Base-by-base conservation (phyloP, 1,140 invertebrate species). In the Anastrepha ludens region DNA sequence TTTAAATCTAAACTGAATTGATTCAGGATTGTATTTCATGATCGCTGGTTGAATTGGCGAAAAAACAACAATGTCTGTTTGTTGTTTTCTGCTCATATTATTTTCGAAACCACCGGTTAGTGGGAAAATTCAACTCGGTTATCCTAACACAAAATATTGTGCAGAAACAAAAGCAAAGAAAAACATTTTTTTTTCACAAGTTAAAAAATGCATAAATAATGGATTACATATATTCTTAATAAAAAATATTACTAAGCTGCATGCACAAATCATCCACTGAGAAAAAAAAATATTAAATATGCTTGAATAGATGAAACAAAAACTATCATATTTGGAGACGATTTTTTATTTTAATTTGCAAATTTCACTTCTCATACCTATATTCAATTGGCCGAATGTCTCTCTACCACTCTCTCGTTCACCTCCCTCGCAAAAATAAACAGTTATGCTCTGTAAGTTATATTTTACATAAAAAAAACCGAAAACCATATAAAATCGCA, bases 381-480 rank as follows among this genome's bases (percentile, higher is more conserved):
- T 13, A 44, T n/a, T 20, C 74, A 55, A 81, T 81, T 81, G 74
- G 74, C 17, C n/a, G 9, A 81, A 81, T 20, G 6, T 13, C 74
- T 55, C 74, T 55, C 47, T 29, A 50, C 8, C 47, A 55, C 29
- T n/a, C 74, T 55, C 74, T 81, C 74, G 39, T 55, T 81, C 74
- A 81, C 44, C 20, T 81, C 74, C n/a, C 70, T 17, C 13, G 3
- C 74, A 50, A 50, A 86, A 87, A 65, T 3, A 41, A 58, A 47
- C 2, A 5, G 7, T 74, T 58, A 50, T 55, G 47, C 74, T 81
- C 64, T 81, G 70, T 85, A 87, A 65, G 86, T 87, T 87, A 86
- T 88, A 85, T 67, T 88, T 81, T 86, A 86, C 70, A 70, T 88
- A 65, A 88, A 58, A 78, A 62, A 58, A 88, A 50, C 44, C 58